A percentile compares a stretch with the other conserved stretches of the same genome.
phyloP scores from a whole-genome alignment of 2,113 vertebrate species.

The Noctilio leporinus region DNA sequence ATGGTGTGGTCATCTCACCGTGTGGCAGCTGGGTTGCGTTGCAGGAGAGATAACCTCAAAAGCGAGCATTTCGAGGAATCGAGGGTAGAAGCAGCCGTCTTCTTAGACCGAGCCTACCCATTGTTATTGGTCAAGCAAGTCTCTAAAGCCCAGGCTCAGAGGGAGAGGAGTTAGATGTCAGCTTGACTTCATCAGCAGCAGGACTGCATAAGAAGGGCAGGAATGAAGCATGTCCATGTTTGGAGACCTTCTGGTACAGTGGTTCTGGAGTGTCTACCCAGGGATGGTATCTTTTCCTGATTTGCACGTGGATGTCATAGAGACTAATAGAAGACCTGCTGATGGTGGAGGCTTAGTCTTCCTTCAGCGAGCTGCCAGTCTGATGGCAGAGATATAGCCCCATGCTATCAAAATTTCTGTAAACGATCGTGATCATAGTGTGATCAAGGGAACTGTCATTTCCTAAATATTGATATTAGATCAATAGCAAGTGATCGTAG shows the following conservation, averaged over 20 bases:
- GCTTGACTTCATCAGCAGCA: not conserved
- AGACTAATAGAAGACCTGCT: not conserved
- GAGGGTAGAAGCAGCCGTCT: not conserved
- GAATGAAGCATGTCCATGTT: not conserved
- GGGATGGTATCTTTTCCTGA: not conserved
- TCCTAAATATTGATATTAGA: not conserved
- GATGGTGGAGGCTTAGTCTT: not conserved
- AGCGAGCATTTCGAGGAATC: not conserved
- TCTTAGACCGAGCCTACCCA: not conserved
- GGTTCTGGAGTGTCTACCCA: not conserved
- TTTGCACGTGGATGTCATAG: fast-evolving
- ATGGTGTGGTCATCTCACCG: not conserved
- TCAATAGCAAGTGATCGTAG: not conserved
- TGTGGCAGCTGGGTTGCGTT: not conserved
- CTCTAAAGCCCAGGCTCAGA: not conserved
- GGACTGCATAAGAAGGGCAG: not conserved
- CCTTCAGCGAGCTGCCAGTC: not conserved
- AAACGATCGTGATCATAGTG: not conserved
- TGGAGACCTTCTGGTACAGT: not conserved
- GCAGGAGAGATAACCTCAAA: not conserved
- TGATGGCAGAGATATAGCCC: not conserved
- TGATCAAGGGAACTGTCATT: not conserved
- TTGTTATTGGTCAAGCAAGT: not conserved
- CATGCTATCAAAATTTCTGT: not conserved
- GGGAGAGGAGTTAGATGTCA: not conserved